phyloP scores from a whole-genome alignment of 2,797 vertebrate genomes.

The Botia almorhae region DNA sequence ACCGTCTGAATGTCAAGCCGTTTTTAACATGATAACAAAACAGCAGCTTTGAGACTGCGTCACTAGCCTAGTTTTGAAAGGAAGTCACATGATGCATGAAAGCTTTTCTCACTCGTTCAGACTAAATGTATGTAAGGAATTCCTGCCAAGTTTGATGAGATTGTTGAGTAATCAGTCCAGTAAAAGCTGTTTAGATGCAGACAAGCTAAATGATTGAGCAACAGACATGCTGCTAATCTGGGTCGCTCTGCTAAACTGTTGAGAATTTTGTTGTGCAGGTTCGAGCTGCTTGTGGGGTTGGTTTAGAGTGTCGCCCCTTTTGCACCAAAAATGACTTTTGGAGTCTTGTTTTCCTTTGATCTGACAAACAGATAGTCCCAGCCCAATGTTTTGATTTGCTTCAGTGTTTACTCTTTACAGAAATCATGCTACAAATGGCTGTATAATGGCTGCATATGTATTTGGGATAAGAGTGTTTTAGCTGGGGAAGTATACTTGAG shows the following conservation, averaged over 20 bases:
- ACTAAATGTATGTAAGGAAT: slow-evolving; percentile 25
- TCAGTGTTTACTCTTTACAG: neutral
- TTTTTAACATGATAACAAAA: neutral
- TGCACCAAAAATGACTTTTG: neutral
- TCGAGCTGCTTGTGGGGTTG: neutral
- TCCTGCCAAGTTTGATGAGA: slow-evolving; percentile 17
- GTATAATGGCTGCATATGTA: neutral
- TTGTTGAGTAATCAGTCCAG: slow-evolving; percentile 23
- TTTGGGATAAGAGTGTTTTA: neutral
- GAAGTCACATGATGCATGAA: slow-evolving; percentile 14
- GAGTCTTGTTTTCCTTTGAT: too few species aligned
- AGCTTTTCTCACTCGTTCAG: neutral
- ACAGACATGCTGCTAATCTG: slow-evolving; percentile 29
- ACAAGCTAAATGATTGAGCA: slow-evolving; percentile 42
- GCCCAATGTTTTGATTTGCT: neutral
- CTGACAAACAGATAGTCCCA: too few species aligned
- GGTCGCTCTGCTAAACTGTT: slow-evolving; percentile 27
- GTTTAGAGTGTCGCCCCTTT: neutral
- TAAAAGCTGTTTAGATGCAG: slow-evolving; percentile 10
- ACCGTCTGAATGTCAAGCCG: neutral
- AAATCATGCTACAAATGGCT: neutral
- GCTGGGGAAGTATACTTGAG: neutral
- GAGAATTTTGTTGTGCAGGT: neutral
- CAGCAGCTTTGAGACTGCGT: neutral
- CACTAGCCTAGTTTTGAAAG: slow-evolving; percentile 3